Evolutionary conservation across 2,113 vertebrate genomes (phyloP), one percentile per base, ranked within the genome.

Genomic region (Pterophyllum scalare): DNA sequence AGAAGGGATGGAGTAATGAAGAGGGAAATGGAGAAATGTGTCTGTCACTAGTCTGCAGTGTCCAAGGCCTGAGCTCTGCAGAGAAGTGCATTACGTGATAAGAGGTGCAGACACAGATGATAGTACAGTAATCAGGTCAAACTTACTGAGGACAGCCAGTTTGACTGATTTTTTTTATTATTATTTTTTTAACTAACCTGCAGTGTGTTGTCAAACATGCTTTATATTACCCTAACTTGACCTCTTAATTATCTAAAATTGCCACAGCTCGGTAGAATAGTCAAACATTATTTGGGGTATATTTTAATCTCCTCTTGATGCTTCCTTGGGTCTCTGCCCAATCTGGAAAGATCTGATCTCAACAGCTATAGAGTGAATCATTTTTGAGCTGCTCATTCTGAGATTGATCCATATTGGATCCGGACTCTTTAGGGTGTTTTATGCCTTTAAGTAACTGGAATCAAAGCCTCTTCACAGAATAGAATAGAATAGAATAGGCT

Each of bases 391-490:
- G 75, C 22, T 77, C 70, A 14, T 22, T 22, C 49, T 61, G 52
- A 76, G 75, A 83, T 76, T 70, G 78, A 85, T 80, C 19, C 75
- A 52, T 15, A 54, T 17, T 52, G 54, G 62, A 81, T 80, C 64
- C 20, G 74, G 67, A 10, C 35, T 59, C 57, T 83, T 43, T 70
- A 70, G 35, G 60, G 84, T 81, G 65, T 58, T 87, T 85, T 85
- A 83, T 85, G 60, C 78, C 20, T 89, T 91, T 91, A 93, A 91
- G 90, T 94, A 88, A 93, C 91, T 92, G 72, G 54, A 88, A 84
- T 76, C 7, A 15, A 40, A 59, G 67, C 61, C 24, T 67, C 65
- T 85, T 79, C 74, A 24, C 70, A 28, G 24, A 80, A 75, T n/a
- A n/a, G n/a, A n/a, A n/a, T n/a, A n/a, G n/a, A n/a, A n/a, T n/a